phyloP scores from a whole-genome alignment of 2,113 vertebrate genomes.

The Blennius ocellaris region DNA sequence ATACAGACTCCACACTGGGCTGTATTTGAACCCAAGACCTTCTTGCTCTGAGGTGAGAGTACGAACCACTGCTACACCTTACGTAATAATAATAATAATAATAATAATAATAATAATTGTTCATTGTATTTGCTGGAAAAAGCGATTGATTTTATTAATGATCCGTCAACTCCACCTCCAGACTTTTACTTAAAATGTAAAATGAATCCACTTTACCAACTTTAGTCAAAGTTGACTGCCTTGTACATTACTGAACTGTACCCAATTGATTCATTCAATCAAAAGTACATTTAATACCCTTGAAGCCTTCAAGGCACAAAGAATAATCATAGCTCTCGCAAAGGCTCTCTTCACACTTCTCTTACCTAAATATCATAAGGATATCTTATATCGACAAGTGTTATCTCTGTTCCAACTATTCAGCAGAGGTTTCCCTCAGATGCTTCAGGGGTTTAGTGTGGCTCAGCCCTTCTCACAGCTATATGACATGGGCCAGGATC shows the following conservation, averaged over 20 bases:
- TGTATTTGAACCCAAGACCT: too few relatives aligned
- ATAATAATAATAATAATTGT: too few relatives aligned
- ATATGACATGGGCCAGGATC: constrained; percentile 47
- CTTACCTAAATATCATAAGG: constrained; percentile 17
- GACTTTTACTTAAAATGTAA: neutral
- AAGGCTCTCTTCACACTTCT: constrained; percentile 7
- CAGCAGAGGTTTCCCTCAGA: constrained; percentile 24
- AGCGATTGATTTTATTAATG: neutral
- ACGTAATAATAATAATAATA: too few relatives aligned
- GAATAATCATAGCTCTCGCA: constrained; percentile 22
- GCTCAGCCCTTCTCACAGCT: constrained; percentile 43
- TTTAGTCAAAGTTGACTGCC: neutral
- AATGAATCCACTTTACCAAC: constrained; percentile 3
- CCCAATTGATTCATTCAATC: constrained; percentile 21
- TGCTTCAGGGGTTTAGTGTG: constrained; percentile 39
- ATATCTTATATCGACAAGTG: constrained; percentile 41
- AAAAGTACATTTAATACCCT: constrained; percentile 2
- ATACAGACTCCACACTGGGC: too few relatives aligned
- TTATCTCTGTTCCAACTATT: constrained; percentile 35
- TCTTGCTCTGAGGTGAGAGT: too few relatives aligned
- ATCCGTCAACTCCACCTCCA: neutral
- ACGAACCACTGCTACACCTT: too few relatives aligned
- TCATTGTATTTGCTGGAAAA: neutral
- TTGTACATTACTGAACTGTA: constrained; percentile 13
- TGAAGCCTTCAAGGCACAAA: neutral